These are phyloP conservation scores for Enoplosus armatus DNA, from an alignment of 2,797 vertebrate species.

Conservation along the genomic window DNA sequence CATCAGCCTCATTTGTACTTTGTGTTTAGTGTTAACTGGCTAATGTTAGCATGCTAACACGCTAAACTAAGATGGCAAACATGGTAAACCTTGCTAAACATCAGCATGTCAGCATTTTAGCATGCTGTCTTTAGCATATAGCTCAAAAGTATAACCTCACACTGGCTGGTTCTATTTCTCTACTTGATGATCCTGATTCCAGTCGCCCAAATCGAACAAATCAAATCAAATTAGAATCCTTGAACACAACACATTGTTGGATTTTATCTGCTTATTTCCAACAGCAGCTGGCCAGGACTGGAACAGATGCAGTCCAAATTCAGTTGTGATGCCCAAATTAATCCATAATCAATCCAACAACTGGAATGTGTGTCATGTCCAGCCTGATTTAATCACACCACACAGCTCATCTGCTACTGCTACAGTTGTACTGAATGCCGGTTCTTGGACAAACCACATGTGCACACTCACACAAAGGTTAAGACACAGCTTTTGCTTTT, in stretches of 20 bases:
- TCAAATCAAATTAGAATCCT: neutral
- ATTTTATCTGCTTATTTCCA: neutral
- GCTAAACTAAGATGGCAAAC: too few relatives aligned
- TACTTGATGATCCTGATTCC: too few relatives aligned
- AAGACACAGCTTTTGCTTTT: conserved; percentile 14
- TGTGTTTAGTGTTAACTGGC: too few relatives aligned
- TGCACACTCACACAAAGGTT: neutral
- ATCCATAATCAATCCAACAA: neutral
- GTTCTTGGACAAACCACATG: neutral
- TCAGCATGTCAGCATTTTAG: neutral
- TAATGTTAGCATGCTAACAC: too few relatives aligned
- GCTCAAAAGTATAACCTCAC: neutral
- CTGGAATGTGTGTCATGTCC: neutral
- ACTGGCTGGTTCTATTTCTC: too few relatives aligned
- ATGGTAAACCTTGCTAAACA: neutral
- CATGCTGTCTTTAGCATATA: neutral
- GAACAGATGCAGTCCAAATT: neutral
- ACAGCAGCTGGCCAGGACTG: neutral
- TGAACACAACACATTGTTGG: neutral
- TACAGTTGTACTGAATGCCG: neutral
- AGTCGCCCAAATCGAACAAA: neutral
- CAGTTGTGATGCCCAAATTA: neutral
- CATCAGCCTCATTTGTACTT: neutral
- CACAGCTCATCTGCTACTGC: neutral
- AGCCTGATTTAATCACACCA: neutral